Evolutionary conservation across 2,888 invertebrate genomes (phyloP).

Genomic region (Tenodera sinensis): DNA sequence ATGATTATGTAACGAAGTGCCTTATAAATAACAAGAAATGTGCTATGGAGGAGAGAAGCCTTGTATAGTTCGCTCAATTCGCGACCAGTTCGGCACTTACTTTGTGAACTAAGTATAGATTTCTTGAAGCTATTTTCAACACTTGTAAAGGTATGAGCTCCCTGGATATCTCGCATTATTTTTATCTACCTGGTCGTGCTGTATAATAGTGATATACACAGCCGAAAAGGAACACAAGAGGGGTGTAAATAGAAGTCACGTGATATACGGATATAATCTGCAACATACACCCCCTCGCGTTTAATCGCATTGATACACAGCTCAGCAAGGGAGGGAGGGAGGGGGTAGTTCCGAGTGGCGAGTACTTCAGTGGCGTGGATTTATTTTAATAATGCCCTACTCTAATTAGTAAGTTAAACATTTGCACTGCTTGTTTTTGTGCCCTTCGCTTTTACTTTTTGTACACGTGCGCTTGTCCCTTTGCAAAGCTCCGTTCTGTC

Average conservation of each 20-base stretch:
- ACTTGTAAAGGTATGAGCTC: too few relatives aligned
- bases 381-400: background rate
- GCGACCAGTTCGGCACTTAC: too few relatives aligned
- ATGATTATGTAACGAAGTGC: too few relatives aligned
- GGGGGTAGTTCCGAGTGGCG: background rate
- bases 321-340: background rate
- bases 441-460: background rate
- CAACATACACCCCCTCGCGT: background rate
- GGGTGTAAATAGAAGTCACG: background rate
- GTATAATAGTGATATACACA: background rate
- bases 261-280: background rate
- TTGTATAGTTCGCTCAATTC: too few relatives aligned
- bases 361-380: background rate
- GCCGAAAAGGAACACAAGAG: background rate
- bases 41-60: too few relatives aligned
- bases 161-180: too few relatives aligned
- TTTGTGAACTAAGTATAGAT: too few relatives aligned
- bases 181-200: background rate
- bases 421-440: background rate
- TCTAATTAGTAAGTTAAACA: background rate
- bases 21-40: too few relatives aligned
- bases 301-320: background rate
- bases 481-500: background rate
- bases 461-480: background rate
- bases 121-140: too few relatives aligned